Base-by-base conservation (phyloP, 2,113 vertebrate species). In the Syngnathoides biaculeatus region DNA sequence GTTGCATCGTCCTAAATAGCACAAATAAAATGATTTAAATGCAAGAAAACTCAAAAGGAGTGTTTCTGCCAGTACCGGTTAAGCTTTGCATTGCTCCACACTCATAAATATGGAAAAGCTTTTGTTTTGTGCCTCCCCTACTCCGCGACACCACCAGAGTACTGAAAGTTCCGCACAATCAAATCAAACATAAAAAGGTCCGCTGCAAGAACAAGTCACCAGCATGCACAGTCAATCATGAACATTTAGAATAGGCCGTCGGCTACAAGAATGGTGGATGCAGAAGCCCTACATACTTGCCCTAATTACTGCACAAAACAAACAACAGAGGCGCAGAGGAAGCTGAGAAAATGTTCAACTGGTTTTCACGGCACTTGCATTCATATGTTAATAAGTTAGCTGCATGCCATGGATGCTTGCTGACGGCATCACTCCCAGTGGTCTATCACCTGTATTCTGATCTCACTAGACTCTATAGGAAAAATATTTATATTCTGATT, bases 81-180 rank as follows among this genome's bases (percentile, higher is more conserved):
- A 72, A 67, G 69, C 42, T 63, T 65, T 64, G 47, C 17, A 71
- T 84, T 63, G 71, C 55, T 53, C 62, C 35, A 71, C 1, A 17
- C 77, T 90, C 85, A 89, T 91, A 86, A 91, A 92, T 90, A 92
- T 90, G 88, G 82, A 84, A 87, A 81, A 80, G 42, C 73, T 76
- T 82, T 86, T 84, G 79, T 82, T 86, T 88, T 84, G 72, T 72
- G 67, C 73, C 26, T 71, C 67, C 67, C 56, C 61, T 43, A 63
- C 69, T 66, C 75, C 69, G 14, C 61, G 55, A 52, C n/a, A 56
- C 76, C 50, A 60, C 56, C 64, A 80, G 77, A 80, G 81, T 81
- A 80, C 71, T 75, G 81, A 77, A 82, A 76, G 79, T 73, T 71
- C 75, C 77, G 80, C 81, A 82, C 87, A 89, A 91, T 84, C 66